phyloP scores from a whole-genome alignment of 1,140 invertebrate genomes.

The Drosophila malerkotliana region DNA sequence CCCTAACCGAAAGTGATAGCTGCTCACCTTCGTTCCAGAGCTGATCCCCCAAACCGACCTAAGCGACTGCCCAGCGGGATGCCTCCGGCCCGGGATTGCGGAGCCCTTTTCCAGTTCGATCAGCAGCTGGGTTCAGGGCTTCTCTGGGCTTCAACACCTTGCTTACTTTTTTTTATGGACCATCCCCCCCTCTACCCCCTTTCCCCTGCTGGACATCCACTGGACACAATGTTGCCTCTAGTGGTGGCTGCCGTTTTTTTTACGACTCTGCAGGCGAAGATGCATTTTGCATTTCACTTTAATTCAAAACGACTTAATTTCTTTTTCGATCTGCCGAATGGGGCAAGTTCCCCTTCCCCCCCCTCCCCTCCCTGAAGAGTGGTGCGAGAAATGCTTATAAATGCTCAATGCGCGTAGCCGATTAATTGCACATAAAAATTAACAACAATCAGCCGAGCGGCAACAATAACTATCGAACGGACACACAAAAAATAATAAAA shows the following conservation, averaged over 20 bases:
- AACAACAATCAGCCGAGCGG: slow-evolving; percentile 65
- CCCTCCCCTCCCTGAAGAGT: no score
- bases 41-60: slow-evolving; percentile 29
- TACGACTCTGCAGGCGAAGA: slow-evolving; percentile 32
- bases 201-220: background rate
- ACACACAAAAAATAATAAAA: slow-evolving; percentile 1
- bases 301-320: slow-evolving; percentile 80
- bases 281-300: slow-evolving; percentile 77
- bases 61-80: slow-evolving; percentile 61
- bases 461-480: slow-evolving; percentile 39
- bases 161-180: slow-evolving; percentile 64
- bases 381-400: slow-evolving; percentile 75
- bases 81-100: no score
- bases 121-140: slow-evolving; percentile 40
- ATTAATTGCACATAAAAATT: slow-evolving; percentile 82
- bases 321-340: slow-evolving; percentile 12
- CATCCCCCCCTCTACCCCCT: slow-evolving; percentile 3
- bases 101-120: background rate
- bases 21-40: slow-evolving; percentile 2
- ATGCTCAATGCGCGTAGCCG: slow-evolving; percentile 78
- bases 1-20: background rate
- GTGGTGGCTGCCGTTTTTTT: slow-evolving; percentile 31
- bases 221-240: slow-evolving; percentile 66
- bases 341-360: no score
- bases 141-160: slow-evolving; percentile 62